These are phyloP conservation scores for Malachius bipustulatus DNA, from an alignment of 2,888 invertebrate species.

Conservation along the genomic window DNA sequence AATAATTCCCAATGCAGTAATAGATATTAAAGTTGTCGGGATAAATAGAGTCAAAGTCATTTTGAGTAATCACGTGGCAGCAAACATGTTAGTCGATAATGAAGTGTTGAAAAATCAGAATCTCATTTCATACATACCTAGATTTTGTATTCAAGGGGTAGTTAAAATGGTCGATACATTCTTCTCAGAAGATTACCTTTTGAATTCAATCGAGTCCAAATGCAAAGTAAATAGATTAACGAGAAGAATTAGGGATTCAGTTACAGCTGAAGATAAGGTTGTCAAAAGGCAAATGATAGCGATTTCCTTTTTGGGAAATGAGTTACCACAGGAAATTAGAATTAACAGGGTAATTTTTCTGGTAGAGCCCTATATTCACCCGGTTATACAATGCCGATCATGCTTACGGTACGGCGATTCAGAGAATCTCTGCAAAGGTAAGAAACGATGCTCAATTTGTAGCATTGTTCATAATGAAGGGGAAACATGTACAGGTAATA, in stretches of 20 bases:
- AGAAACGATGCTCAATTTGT: too few relatives aligned
- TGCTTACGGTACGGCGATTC: not conserved
- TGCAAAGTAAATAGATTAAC: not conserved
- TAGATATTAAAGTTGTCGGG: too few relatives aligned
- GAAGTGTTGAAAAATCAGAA: too few relatives aligned
- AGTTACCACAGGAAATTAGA: not conserved
- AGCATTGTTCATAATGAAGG: too few relatives aligned
- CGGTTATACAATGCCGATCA: not conserved
- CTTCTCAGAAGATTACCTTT: not conserved
- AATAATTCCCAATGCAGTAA: too few relatives aligned
- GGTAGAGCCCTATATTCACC: slow-evolving; percentile 1
- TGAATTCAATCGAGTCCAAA: slow-evolving; percentile 1
- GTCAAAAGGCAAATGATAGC: not conserved
- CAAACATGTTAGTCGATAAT: too few relatives aligned
- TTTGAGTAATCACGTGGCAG: too few relatives aligned
- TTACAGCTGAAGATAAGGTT: not conserved
- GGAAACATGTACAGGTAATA: too few relatives aligned
- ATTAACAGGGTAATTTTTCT: not conserved
- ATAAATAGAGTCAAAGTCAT: too few relatives aligned
- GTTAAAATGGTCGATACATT: slow-evolving; percentile 1
- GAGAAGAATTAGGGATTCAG: not conserved
- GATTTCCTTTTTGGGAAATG: not conserved
- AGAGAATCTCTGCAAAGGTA: not conserved
- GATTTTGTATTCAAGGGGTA: too few relatives aligned
- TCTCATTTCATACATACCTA: too few relatives aligned